A percentile compares a stretch with the other conserved stretches of the same genome.
These are phyloP conservation scores for Caenorhabditis sulstoni DNA, from an alignment of 2,888 invertebrate genomes.

Conservation along the genomic window DNA sequence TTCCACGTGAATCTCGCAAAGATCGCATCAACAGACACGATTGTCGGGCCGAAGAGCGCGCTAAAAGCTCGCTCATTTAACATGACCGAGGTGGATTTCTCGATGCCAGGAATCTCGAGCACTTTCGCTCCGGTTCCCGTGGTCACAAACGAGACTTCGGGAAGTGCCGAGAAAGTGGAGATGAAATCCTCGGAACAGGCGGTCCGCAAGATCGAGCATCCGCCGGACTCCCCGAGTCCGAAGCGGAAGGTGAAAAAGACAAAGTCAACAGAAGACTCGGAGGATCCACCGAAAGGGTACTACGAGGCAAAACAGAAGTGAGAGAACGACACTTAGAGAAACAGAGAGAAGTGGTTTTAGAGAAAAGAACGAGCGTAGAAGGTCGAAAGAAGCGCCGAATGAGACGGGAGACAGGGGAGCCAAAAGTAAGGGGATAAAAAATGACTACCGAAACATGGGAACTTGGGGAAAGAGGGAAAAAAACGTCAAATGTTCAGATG, in stretches of 20 bases:
- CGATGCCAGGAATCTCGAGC: slow-evolving; percentile 48
- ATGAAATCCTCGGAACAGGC: background rate
- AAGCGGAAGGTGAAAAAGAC: slow-evolving; percentile 31
- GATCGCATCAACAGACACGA: slow-evolving; percentile 51
- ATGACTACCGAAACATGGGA: too few species aligned
- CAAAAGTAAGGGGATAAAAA: slow-evolving; percentile 10
- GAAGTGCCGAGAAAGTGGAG: background rate
- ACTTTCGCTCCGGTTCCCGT: slow-evolving; percentile 51
- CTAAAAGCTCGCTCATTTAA: slow-evolving; percentile 50
- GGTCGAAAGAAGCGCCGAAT: slow-evolving; percentile 4
- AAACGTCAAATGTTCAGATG: slow-evolving; percentile 16
- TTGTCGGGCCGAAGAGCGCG: slow-evolving; percentile 33
- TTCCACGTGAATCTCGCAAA: slow-evolving; percentile 36
- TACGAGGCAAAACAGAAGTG: slow-evolving; percentile 45
- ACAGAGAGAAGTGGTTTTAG: slow-evolving; percentile 13
- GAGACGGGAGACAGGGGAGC: background rate
- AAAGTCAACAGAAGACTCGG: slow-evolving; percentile 48
- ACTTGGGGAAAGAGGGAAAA: too few species aligned
- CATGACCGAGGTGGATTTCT: slow-evolving; percentile 54
- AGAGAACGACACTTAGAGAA: slow-evolving; percentile 9
- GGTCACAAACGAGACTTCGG: slow-evolving; percentile 5
- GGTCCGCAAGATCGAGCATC: background rate
- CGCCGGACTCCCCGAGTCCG: slow-evolving; percentile 55
- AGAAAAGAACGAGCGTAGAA: slow-evolving; percentile 25
- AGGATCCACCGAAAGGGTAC: slow-evolving; percentile 43